Conservation (phyloP, 2,113 vertebrate species). For the Turnix velox region DNA sequence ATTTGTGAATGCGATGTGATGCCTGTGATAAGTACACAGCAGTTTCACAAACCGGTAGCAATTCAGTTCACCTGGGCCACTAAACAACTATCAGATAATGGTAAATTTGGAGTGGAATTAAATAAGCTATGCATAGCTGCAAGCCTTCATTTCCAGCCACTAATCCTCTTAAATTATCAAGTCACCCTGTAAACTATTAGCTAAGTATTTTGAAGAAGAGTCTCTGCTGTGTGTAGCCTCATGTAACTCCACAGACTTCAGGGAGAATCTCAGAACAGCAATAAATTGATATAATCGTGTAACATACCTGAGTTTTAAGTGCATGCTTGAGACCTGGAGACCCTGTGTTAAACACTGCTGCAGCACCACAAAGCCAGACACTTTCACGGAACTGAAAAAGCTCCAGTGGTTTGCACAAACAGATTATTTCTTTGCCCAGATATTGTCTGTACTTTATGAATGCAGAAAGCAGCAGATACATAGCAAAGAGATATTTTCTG, state of each 20-base stretch:
- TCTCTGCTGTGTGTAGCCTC: constrained; percentile 2
- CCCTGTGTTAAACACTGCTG: neutral
- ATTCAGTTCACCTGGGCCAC: constrained; percentile 29
- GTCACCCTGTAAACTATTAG: constrained; percentile 45
- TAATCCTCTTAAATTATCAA: constrained; percentile 64
- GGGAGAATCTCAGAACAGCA: neutral
- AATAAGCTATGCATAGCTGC: constrained; percentile 22
- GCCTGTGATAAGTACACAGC: neutral
- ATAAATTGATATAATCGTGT: neutral
- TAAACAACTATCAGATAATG: constrained; percentile 36
- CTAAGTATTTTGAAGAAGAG: constrained; percentile 33
- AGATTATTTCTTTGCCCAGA: neutral
- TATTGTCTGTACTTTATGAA: neutral
- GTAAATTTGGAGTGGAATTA: constrained; percentile 42
- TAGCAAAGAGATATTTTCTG: neutral
- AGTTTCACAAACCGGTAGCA: neutral
- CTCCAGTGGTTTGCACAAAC: neutral
- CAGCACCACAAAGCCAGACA: neutral
- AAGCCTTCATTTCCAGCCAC: constrained; percentile 43
- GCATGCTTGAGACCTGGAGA: neutral
- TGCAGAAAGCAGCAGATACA: neutral
- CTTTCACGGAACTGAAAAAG: neutral
- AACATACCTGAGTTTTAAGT: neutral
- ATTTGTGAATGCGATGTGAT: neutral
- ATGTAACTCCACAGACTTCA: neutral